These are phyloP conservation scores for Nesometra sesokonis DNA, from an alignment of 35 echinoderm and acorn worm genomes.

Conservation along the genomic window DNA sequence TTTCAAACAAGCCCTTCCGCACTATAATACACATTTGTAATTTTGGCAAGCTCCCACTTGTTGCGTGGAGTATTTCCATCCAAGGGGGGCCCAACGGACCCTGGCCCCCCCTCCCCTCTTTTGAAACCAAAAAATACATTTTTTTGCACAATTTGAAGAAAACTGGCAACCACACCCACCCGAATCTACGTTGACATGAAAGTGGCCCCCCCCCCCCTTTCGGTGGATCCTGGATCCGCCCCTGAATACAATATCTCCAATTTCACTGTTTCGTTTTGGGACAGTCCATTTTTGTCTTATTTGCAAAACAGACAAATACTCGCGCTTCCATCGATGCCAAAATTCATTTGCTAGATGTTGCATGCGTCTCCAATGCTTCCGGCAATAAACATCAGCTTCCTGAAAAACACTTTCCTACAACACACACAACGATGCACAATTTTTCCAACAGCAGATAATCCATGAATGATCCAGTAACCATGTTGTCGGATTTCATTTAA, in stretches of 20 bases:
- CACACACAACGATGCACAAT: not conserved
- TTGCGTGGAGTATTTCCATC: slow-evolving; percentile 19
- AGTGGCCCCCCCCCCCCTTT: too few relatives aligned
- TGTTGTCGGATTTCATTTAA: not conserved
- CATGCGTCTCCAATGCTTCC: slow-evolving; percentile 42
- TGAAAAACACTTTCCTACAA: slow-evolving; percentile 14
- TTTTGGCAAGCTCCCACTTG: slow-evolving; percentile 8
- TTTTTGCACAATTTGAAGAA: too few relatives aligned
- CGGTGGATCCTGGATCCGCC: too few relatives aligned
- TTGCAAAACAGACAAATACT: slow-evolving; percentile 43
- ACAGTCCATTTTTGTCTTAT: slow-evolving; percentile 32
- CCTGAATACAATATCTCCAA: slow-evolving; percentile 32
- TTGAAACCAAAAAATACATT: too few relatives aligned
- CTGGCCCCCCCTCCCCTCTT: too few relatives aligned
- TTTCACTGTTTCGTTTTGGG: slow-evolving; percentile 1
- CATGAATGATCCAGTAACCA: not conserved
- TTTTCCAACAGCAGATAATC: not conserved
- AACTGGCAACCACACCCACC: too few relatives aligned
- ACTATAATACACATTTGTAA: not conserved
- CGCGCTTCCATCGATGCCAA: slow-evolving; percentile 45
- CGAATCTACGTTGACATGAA: too few relatives aligned
- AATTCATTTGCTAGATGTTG: slow-evolving; percentile 57
- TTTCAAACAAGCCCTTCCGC: slow-evolving; percentile 21
- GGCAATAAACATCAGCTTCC: slow-evolving; percentile 22
- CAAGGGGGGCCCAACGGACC: too few relatives aligned